Evolutionary conservation across 2,888 invertebrate species (phyloP).

Genomic region (Drosophila birchii): DNA sequence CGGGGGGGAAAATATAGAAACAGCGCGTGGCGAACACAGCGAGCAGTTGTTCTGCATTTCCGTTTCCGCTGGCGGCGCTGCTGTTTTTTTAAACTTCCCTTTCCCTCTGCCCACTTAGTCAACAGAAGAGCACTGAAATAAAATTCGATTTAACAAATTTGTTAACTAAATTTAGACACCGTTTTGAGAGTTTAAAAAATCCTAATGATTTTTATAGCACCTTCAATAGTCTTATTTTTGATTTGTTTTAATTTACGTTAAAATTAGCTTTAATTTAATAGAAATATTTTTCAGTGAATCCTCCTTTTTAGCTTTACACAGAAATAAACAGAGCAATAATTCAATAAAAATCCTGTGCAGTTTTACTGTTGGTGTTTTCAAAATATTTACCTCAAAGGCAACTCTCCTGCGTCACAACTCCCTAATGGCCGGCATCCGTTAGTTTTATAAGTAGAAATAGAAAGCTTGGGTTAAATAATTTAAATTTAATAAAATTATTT

Average conservation of each 20-base stretch:
- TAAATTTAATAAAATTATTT: background rate
- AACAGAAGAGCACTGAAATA: constrained; percentile 2
- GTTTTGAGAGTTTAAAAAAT: background rate
- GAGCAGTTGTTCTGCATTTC: constrained; percentile 74
- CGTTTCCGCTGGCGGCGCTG: constrained; percentile 64
- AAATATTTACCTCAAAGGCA: constrained; percentile 3
- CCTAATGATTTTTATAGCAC: background rate
- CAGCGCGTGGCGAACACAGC: constrained; percentile 47
- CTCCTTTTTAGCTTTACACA: background rate
- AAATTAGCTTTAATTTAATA: background rate
- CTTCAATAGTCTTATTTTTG: background rate
- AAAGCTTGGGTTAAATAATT: background rate
- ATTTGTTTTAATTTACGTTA: no score
- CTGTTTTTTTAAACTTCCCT: constrained; percentile 15
- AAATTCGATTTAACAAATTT: background rate
- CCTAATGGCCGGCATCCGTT: background rate
- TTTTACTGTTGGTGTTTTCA: background rate
- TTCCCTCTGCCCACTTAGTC: background rate
- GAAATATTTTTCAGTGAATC: background rate
- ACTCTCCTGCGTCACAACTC: background rate
- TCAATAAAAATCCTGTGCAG: constrained; percentile 1
- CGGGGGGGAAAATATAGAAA: constrained; percentile 41
- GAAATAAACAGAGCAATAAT: constrained; percentile 14
- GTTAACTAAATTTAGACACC: background rate
- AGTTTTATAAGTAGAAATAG: background rate